Percentiles rank a stretch among this genome's conserved stretches.
phyloP scores from a whole-genome alignment of 2,797 vertebrate species.

The Otus scops region DNA sequence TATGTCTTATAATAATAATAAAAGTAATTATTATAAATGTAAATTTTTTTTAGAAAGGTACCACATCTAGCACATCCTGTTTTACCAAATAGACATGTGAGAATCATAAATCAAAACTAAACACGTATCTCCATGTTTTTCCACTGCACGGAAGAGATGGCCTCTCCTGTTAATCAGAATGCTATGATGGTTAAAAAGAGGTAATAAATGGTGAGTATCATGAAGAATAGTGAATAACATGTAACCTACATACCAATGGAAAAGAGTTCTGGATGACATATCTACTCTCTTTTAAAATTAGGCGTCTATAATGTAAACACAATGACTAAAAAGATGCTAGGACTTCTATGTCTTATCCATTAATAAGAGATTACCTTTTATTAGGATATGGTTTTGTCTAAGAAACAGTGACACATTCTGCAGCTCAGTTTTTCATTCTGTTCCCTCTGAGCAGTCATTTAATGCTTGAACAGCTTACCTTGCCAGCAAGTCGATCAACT shows the following conservation, averaged over 20 bases:
- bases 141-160: neutral
- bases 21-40: neutral
- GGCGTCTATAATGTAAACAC: neutral
- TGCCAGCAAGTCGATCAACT: slow-evolving; percentile 94
- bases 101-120: neutral
- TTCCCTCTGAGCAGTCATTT: neutral
- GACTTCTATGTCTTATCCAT: neutral
- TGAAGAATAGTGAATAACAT: neutral
- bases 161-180: neutral
- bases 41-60: neutral
- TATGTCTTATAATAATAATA: neutral
- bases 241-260: neutral
- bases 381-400: neutral
- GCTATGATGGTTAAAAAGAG: neutral
- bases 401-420: neutral
- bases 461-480: slow-evolving; percentile 77
- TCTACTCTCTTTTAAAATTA: neutral
- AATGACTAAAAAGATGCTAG: neutral
- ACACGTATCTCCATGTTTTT: neutral
- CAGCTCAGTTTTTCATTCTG: neutral
- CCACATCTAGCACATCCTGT: neutral
- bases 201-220: neutral
- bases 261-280: neutral
- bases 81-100: neutral
- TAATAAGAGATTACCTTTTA: neutral